Evolutionary conservation across 2,113 vertebrate genomes (phyloP).

Genomic region (Carettochelys insculpta): DNA sequence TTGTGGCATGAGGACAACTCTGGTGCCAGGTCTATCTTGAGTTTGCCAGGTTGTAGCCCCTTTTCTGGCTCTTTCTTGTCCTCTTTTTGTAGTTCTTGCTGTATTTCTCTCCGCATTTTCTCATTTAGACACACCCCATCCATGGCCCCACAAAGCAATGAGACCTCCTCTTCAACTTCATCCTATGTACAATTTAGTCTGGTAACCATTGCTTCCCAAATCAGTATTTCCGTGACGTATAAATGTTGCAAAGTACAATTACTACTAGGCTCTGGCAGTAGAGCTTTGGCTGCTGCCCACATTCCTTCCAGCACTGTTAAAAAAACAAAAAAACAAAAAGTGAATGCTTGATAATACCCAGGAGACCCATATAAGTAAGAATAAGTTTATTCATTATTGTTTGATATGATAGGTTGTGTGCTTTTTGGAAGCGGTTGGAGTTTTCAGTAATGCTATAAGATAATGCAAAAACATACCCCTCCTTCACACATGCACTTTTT

Average conservation of each 20-base stretch:
- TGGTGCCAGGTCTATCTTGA: too few relatives aligned
- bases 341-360: neutral
- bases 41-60: too few relatives aligned
- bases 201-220: slow-evolving; percentile 39
- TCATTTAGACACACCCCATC: too few relatives aligned
- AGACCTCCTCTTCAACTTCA: too few relatives aligned
- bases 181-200: slow-evolving; percentile 1
- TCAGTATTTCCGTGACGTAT: neutral
- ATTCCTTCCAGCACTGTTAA: neutral
- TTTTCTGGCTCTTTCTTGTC: too few relatives aligned
- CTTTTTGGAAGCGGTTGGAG: neutral
- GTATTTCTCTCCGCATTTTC: too few relatives aligned
- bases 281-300: neutral
- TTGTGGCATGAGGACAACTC: too few relatives aligned
- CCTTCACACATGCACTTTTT: neutral
- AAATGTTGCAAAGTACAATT: neutral
- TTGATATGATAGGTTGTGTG: neutral
- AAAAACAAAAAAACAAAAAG: neutral
- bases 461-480: neutral
- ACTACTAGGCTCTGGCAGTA: neutral
- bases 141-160: too few relatives aligned
- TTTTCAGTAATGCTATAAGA: neutral
- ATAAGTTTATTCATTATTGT: neutral
- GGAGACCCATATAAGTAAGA: neutral
- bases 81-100: too few relatives aligned